These are phyloP conservation scores for Morinoia aosen DNA, from an alignment of 2,888 invertebrate species.

Conservation along the genomic window DNA sequence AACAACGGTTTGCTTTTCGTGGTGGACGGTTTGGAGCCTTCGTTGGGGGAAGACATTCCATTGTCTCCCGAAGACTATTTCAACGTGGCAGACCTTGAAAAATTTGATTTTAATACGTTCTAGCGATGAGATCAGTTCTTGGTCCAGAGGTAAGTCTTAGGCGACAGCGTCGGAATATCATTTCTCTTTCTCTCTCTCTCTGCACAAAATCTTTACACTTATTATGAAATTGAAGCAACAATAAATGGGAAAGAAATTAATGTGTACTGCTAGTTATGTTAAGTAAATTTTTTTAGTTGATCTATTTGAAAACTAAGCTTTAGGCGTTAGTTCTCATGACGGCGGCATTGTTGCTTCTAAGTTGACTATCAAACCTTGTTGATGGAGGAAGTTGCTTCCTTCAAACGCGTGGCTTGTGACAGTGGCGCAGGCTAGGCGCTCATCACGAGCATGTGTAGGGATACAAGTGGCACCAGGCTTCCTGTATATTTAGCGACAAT, in stretches of 20 bases:
- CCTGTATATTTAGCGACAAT: not conserved
- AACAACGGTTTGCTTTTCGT: not conserved
- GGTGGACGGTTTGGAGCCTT: constrained; percentile 32
- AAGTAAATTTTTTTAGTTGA: not conserved
- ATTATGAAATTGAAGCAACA: constrained; percentile 7
- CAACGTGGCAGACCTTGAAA: constrained; percentile 27
- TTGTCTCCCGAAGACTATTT: constrained; percentile 38
- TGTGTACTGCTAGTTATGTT: not conserved
- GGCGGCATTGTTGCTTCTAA: not conserved
- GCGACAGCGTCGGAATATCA: constrained; percentile 49
- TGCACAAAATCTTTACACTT: not conserved
- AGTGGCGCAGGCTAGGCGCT: not conserved
- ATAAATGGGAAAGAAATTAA: not conserved
- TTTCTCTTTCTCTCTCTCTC: not conserved
- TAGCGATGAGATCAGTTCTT: constrained; percentile 25
- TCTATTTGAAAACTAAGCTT: not conserved
- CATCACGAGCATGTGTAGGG: not conserved
- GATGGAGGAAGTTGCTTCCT: not conserved
- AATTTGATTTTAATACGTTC: constrained; percentile 41
- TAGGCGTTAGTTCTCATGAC: not conserved
- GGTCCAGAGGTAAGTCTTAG: constrained; percentile 18
- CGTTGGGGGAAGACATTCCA: constrained; percentile 44
- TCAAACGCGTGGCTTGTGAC: not conserved
- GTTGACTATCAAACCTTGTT: not conserved
- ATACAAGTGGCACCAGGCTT: not conserved